These are phyloP conservation scores for Euphydryas editha DNA, from an alignment of 2,888 invertebrate species.

Conservation along the genomic window DNA sequence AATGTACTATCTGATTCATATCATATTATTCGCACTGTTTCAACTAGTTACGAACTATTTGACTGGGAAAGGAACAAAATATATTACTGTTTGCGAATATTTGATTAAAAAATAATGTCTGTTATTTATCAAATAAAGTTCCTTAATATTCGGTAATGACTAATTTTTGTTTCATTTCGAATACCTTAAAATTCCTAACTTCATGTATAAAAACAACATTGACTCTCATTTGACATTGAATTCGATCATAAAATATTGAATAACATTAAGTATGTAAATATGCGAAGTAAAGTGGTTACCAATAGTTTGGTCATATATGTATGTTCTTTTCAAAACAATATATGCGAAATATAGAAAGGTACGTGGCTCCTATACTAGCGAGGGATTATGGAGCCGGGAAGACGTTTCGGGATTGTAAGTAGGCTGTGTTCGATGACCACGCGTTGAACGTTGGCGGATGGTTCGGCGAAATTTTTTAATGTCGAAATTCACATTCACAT, in stretches of 20 bases:
- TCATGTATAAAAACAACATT: neutral
- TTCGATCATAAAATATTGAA: neutral
- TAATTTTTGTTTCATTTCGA: conserved; percentile 37
- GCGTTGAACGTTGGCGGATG: too few species aligned
- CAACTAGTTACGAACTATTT: conserved; percentile 61
- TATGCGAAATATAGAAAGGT: too few species aligned
- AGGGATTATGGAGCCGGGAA: too few species aligned
- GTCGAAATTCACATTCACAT: too few species aligned
- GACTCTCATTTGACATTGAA: neutral
- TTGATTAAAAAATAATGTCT: conserved; percentile 63
- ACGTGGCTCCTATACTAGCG: too few species aligned
- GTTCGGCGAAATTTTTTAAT: too few species aligned
- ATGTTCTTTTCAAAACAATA: too few species aligned
- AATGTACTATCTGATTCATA: conserved; percentile 64
- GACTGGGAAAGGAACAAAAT: conserved; percentile 55
- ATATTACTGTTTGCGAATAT: conserved; percentile 51
- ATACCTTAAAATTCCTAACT: neutral
- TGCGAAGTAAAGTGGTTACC: too few species aligned
- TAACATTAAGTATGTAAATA: too few species aligned
- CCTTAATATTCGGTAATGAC: conserved; percentile 61
- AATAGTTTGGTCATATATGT: too few species aligned
- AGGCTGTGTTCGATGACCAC: too few species aligned
- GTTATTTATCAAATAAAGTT: conserved; percentile 81
- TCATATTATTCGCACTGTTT: conserved; percentile 74
- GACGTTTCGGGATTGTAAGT: too few species aligned